Evolutionary conservation across 2,113 vertebrate species (phyloP).

Genomic region (Dipodomys spectabilis): DNA sequence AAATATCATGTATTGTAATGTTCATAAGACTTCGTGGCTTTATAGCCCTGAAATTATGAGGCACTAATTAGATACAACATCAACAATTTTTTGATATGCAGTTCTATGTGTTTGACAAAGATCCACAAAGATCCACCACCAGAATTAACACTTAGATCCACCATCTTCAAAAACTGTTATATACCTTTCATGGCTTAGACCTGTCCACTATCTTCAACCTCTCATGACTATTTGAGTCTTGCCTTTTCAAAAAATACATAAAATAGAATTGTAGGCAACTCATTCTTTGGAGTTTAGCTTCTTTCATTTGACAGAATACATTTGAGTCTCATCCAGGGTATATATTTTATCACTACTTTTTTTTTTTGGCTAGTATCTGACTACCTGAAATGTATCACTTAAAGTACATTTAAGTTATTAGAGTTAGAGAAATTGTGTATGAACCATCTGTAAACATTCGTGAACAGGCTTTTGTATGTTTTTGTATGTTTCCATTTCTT

Average conservation of each 20-base stretch:
- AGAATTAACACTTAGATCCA: neutral
- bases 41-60: neutral
- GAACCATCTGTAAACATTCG: neutral
- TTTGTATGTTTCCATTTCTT: too few relatives aligned
- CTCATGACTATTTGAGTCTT: neutral
- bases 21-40: neutral
- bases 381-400: neutral
- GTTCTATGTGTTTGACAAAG: neutral
- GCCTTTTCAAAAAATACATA: neutral
- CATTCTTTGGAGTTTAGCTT: neutral
- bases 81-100: neutral
- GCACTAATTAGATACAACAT: neutral
- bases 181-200: neutral
- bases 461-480: neutral
- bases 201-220: neutral
- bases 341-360: neutral
- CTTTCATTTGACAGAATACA: constrained; percentile 4
- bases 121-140: neutral
- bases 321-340: neutral
- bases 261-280: neutral
- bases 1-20: neutral
- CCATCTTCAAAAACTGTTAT: neutral
- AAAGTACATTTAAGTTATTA: neutral
- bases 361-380: neutral
- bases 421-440: neutral